Evolutionary conservation across 2,888 invertebrate species (phyloP), one percentile per base, ranked within the genome.

Genomic region (Crioceris asparagi): DNA sequence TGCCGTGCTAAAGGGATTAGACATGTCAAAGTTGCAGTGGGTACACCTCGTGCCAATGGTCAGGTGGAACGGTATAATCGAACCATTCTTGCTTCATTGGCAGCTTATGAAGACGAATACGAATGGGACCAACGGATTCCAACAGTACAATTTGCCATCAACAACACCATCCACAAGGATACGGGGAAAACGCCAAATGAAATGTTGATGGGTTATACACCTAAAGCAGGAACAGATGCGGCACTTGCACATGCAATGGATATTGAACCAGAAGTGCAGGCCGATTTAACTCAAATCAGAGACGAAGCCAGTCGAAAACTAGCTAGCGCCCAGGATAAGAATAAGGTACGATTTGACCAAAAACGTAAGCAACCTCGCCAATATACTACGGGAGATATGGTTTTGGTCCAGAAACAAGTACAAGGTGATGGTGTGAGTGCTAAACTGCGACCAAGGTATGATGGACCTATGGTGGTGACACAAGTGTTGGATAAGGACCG

Each of bases 1-100:
- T 15, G 30, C 8, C 32, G 32, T 16, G 17, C 32, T 8, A 23
- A 25, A 23, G 29, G 26, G 14, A 36, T 36, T 11, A 40, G 32
- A 19, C 16, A 21, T 8, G 23, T 43, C 14, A 29, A 29, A 7
- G 38, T 33, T 31, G 46, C 46, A 23, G 40, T 39, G 6, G 43
- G 40, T 12, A 46, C 42, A 4, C 45, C 47, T 15, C 29, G 44
- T 12, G 43, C 46, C 2, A 48, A 49, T 23, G 46, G 46, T 2
- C 46, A 49, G 31, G 46, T 44, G 4, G 41, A 48, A 32, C 23
- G 41, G n/a, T 36, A 36, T 18, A 39, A 41, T 17, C 6, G 23
- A 23, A 41, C 32, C 8, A 16, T 41, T 17, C 15, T 39, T 8
- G 32, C 30, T 16, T 41, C 35, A 2, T 14, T 36, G 33, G 34